Base-by-base conservation (phyloP, 2,113 vertebrate genomes). In the Malurus alboscapulatus region DNA sequence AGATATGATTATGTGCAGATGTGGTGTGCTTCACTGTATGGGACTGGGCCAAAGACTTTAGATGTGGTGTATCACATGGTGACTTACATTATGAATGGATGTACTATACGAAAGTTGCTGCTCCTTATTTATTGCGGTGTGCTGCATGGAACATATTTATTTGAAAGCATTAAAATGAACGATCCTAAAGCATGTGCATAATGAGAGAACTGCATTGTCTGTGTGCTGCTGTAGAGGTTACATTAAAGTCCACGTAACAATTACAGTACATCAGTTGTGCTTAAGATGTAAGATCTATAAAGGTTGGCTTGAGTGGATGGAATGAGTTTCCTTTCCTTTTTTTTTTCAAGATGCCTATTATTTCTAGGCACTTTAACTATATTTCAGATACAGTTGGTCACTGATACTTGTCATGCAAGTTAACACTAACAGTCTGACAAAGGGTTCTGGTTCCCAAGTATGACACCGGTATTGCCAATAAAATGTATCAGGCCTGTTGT, bases 81-180 rank as follows among this genome's bases (percentile, higher is more conserved):
- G 97, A 97, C 97, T 97, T 97, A 96, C 96, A 95, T 97, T 98
- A 97, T 98, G 97, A 97, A 98, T 97, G 97, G 96, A 97, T 97
- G 98, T 98, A 97, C 97, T 98, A 97, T 97, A 96, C 54, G 90
- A 97, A 97, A 94, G 91, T 97, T 96, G 96, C 97, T 98, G 98
- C 95, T 97, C 93, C 96, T 97, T 98, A 98, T 98, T 98, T 98
- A 98, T 97, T 98, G 97, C 97, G 80, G 94, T 96, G 97, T 98
- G 96, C 96, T 98, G 98, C 97, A 98, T 98, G 98, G 97, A 98
- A 98, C 97, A 80, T 97, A 98, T 97, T 98, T 98, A 98, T 98
- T 98, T 96, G 97, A 97, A 97, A 97, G 96, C 94, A 97, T 97
- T 98, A 97, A 97, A 98, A 98, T 97, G 98, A 98, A 98, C 13